These are phyloP conservation scores for Pleuronectes platessa DNA, from an alignment of 2,113 vertebrate species.

Conservation along the genomic window DNA sequence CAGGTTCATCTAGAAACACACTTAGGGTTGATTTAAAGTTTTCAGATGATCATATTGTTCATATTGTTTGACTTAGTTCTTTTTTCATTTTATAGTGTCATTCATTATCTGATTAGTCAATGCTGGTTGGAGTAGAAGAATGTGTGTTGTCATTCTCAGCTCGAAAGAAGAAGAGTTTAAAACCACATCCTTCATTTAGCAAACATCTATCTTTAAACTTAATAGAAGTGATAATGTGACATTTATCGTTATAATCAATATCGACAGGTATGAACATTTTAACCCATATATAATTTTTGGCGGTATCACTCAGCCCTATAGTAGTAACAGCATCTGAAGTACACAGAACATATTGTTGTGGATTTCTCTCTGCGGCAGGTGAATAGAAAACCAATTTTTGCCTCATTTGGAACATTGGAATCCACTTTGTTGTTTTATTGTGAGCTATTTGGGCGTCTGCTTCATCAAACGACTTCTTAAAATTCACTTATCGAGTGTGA, in stretches of 20 bases:
- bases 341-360: not conserved
- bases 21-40: not conserved
- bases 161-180: too few relatives aligned
- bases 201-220: too few relatives aligned
- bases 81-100: not conserved
- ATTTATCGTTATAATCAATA: too few relatives aligned
- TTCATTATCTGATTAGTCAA: slow-evolving; percentile 10
- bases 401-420: not conserved
- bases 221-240: too few relatives aligned
- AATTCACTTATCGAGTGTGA: not conserved
- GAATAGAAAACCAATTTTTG: not conserved
- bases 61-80: not conserved
- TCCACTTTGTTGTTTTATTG: not conserved
- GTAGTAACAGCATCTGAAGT: not conserved
- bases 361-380: not conserved
- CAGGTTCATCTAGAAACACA: not conserved
- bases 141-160: too few relatives aligned
- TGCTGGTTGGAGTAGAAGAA: slow-evolving; percentile 15
- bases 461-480: not conserved
- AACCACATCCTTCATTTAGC: too few relatives aligned
- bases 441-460: not conserved
- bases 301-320: not conserved
- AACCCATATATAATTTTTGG: too few relatives aligned
- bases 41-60: not conserved
- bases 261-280: not conserved